Base-by-base conservation (phyloP, 2,888 invertebrate species). In the Nasonovia ribisnigri region DNA sequence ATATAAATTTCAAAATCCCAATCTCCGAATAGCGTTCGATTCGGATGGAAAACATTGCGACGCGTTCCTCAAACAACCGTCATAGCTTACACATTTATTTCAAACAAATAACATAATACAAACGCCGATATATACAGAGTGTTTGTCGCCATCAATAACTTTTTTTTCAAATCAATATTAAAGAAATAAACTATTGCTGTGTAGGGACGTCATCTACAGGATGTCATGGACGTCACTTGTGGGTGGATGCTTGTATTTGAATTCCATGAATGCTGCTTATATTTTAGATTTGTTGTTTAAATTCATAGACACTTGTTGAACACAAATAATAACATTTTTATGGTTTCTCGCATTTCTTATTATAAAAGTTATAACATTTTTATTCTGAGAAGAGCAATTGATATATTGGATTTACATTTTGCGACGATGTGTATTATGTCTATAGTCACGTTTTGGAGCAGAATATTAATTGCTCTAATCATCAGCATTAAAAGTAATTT, bases 1-100 rank as follows among this genome's bases (percentile, higher is more conserved):
- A 84, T 84, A 84, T 84, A 84, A 43, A 84, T 84, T 84, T 84
- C 84, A 43, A 84, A 77, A 84, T 43, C 26, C 43, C 43, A 29
- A 84, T 84, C 4, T 84, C 26, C 77, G 24, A 20, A 77, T 84
- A 20, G 84, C 43, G 26, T 84, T 43, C 43, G 43, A 5, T 26
- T 84, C 24, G 11, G 36, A 43, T 26, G 29, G 29, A 84, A 84
- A 43, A 84, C 84, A 84, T 84, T 84, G 26, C 84, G 11, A 84
- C 43, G 87, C 46, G n/a, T 16, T 87, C 29, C 87, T 48, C 48
- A n/a, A 87, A 87, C 48, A 84, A 43, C 43, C 43, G 29, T 84
- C 29, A 24, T 84, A 43, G 77, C 36, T 77, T 77, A 77, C 36
- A 36, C 36, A 77, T 77, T 36, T 77, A 77, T 77, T 77, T 36